A percentile compares a stretch with the other conserved stretches of the same genome.
Conservation (phyloP, 2,113 vertebrate species). For the Dromiciops gliroides region DNA sequence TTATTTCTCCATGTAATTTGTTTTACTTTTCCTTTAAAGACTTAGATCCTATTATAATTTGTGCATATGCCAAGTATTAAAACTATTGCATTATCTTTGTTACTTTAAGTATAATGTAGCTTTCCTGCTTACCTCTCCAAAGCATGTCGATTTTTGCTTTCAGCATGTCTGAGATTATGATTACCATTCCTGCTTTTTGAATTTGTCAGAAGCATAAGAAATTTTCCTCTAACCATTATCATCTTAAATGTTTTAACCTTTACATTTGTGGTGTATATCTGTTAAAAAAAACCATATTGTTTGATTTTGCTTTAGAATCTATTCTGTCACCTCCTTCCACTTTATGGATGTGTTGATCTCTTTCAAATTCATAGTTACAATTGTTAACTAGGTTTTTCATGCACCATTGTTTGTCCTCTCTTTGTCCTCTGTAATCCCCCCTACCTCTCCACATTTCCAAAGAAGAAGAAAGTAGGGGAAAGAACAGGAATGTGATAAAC, state of each 20-base stretch:
- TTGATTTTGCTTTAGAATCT: background rate
- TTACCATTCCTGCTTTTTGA: background rate
- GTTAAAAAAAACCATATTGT: background rate
- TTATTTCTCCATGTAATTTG: background rate
- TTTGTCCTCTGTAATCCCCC: background rate
- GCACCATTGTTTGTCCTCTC: background rate
- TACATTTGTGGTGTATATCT: background rate
- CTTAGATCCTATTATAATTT: background rate
- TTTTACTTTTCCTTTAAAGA: background rate
- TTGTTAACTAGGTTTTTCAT: background rate
- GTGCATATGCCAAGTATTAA: background rate
- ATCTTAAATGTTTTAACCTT: background rate
- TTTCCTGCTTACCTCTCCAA: background rate
- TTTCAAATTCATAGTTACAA: background rate
- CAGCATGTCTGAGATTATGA: background rate
- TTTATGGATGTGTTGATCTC: background rate
- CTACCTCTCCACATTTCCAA: too few relatives aligned
- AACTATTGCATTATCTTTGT: background rate
- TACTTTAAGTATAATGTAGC: background rate
- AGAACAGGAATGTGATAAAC: too few relatives aligned
- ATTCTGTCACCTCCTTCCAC: background rate
- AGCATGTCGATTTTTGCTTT: background rate
- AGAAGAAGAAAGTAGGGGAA: too few relatives aligned
- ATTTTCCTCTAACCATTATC: background rate
- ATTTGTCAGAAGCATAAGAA: background rate